Conservation (phyloP, 2,888 invertebrate genomes). For the Agrotis clavis region DNA sequence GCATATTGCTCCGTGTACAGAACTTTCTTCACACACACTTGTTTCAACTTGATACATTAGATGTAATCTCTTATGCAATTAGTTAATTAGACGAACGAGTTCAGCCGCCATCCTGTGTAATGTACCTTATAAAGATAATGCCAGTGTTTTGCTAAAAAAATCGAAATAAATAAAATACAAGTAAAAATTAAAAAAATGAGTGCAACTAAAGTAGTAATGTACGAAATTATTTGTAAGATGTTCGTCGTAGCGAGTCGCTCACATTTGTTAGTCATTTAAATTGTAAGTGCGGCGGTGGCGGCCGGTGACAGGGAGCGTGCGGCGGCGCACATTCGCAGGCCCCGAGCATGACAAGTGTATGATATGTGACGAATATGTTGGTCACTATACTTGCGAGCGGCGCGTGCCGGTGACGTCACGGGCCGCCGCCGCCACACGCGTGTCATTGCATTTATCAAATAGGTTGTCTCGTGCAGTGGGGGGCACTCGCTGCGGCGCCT, state of each 20-base stretch:
- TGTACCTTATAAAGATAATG: slow-evolving; percentile 59
- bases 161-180: slow-evolving; percentile 67
- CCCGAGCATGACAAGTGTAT: slow-evolving; percentile 6
- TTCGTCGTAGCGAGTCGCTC: slow-evolving; percentile 61
- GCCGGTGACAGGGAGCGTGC: background rate
- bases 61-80: slow-evolving; percentile 52
- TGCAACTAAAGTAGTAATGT: slow-evolving; percentile 81
- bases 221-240: slow-evolving; percentile 67
- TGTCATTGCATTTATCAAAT: slow-evolving; percentile 58
- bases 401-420: slow-evolving; percentile 20
- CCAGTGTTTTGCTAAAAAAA: slow-evolving; percentile 68
- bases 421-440: slow-evolving; percentile 17
- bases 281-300: slow-evolving; percentile 39
- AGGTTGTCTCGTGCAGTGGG: slow-evolving; percentile 50
- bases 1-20: slow-evolving; percentile 9
- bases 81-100: slow-evolving; percentile 53
- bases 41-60: slow-evolving; percentile 37
- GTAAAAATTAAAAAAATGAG: slow-evolving; percentile 75
- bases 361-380: slow-evolving; percentile 50
- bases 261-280: slow-evolving; percentile 51
- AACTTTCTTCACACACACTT: slow-evolving; percentile 20
- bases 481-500: slow-evolving; percentile 56
- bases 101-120: slow-evolving; percentile 57
- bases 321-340: background rate
- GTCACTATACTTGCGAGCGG: slow-evolving; percentile 16